Evolutionary conservation across 2,888 invertebrate species (phyloP).

Genomic region (Ennomos quercinarius): DNA sequence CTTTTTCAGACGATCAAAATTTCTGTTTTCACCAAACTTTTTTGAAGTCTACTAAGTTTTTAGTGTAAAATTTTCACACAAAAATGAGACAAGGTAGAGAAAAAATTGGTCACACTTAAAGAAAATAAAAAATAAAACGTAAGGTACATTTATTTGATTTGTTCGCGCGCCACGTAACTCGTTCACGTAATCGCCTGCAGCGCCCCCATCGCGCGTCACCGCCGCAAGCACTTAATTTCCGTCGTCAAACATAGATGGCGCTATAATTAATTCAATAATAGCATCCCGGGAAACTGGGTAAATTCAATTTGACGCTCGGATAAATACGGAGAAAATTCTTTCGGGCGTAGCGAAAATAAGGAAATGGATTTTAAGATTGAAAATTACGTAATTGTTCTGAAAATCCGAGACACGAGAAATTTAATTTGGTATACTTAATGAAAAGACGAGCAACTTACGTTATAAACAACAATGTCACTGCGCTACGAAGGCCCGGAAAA

Average conservation of each 20-base stretch:
- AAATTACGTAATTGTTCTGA: conserved; percentile 21
- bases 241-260: conserved; percentile 62
- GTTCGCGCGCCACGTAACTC: conserved; percentile 40
- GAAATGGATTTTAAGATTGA: conserved; percentile 37
- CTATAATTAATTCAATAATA: conserved; percentile 59
- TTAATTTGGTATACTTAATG: background rate
- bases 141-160: conserved; percentile 2
- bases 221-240: conserved; percentile 55
- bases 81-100: background rate
- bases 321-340: conserved; percentile 47
- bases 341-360: conserved; percentile 32
- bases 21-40: too few species aligned
- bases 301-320: conserved; percentile 56
- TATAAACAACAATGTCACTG: too few species aligned
- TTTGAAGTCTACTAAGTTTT: too few species aligned
- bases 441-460: background rate
- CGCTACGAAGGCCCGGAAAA: too few species aligned
- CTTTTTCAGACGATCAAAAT: too few species aligned
- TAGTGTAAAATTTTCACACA: too few species aligned
- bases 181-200: conserved; percentile 26
- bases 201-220: conserved; percentile 40
- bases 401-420: background rate
- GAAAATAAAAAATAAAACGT: too few species aligned
- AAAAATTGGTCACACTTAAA: background rate
- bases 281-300: conserved; percentile 37